Evolutionary conservation across 2,888 invertebrate genomes (phyloP).

Genomic region (Galeruca laticollis): DNA sequence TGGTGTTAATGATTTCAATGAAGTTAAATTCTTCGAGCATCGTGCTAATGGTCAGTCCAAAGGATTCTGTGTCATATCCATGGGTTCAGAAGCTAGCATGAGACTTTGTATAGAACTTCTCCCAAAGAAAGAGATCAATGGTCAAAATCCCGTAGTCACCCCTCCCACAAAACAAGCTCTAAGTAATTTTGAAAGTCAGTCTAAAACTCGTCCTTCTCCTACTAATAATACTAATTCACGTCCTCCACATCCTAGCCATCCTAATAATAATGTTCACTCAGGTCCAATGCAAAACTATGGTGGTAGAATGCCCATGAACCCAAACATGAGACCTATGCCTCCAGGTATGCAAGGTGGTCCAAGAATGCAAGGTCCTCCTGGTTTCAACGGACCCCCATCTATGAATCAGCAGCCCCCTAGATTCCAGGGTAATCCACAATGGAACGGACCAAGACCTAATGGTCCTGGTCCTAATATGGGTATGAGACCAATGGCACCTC

Average conservation of each 20-base stretch:
- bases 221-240: conserved; percentile 75
- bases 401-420: conserved; percentile 68
- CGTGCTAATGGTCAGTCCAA: conserved; percentile 98
- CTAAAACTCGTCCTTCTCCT: conserved; percentile 88
- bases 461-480: conserved; percentile 67
- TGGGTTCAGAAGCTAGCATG: conserved; percentile 93
- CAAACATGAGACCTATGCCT: conserved; percentile 68
- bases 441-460: conserved; percentile 71
- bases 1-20: conserved; percentile 93
- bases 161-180: conserved; percentile 92
- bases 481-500: conserved; percentile 71
- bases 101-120: conserved; percentile 92
- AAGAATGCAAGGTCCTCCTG: conserved; percentile 72
- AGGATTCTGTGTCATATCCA: conserved; percentile 95
- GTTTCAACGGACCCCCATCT: conserved; percentile 72
- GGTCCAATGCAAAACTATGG: conserved; percentile 72
- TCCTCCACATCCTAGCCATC: conserved; percentile 73
- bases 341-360: conserved; percentile 71
- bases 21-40: conserved; percentile 99
- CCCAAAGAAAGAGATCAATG: conserved; percentile 95
- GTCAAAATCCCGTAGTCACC: conserved; percentile 94
- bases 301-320: conserved; percentile 67
- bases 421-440: conserved; percentile 71
- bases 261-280: conserved; percentile 70
- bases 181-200: conserved; percentile 91